These are phyloP conservation scores for Steatocranus sp. DNA, from an alignment of 2,797 vertebrate species.

Conservation along the genomic window DNA sequence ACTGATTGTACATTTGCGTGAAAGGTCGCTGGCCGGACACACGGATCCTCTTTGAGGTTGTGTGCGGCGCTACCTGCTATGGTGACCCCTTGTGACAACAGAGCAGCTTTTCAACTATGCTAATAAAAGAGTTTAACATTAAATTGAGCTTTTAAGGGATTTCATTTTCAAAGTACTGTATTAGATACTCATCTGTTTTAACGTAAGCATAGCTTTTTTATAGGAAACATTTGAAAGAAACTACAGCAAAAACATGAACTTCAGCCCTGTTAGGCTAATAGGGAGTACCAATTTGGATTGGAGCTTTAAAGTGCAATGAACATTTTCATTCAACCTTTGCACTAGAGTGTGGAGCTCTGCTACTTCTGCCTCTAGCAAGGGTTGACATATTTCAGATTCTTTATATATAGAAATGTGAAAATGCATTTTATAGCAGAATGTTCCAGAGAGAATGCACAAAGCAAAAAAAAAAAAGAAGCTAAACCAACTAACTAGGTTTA, in stretches of 20 bases:
- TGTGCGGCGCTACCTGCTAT: neutral
- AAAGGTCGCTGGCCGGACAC: neutral
- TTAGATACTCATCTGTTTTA: neutral
- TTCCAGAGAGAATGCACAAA: constrained; percentile 41
- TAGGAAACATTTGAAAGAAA: neutral
- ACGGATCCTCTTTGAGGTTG: neutral
- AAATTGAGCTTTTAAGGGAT: neutral
- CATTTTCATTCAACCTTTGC: constrained; percentile 20
- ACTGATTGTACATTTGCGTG: neutral
- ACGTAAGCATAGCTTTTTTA: neutral
- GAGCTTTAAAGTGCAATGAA: constrained; percentile 33
- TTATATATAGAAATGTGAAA: constrained; percentile 31
- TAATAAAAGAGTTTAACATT: neutral
- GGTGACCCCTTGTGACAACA: neutral
- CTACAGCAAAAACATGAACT: neutral
- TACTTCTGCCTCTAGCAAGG: neutral
- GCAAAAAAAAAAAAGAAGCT: constrained; percentile 57
- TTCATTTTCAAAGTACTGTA: neutral
- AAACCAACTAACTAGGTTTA: constrained; percentile 66
- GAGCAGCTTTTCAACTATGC: neutral
- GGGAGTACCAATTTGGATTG: neutral
- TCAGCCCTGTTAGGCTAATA: neutral
- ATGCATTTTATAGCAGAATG: constrained; percentile 28
- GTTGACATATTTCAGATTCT: constrained; percentile 20
- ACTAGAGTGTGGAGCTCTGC: neutral